Conservation (phyloP, 2,797 vertebrate species). For the Phalanger gymnotis region DNA sequence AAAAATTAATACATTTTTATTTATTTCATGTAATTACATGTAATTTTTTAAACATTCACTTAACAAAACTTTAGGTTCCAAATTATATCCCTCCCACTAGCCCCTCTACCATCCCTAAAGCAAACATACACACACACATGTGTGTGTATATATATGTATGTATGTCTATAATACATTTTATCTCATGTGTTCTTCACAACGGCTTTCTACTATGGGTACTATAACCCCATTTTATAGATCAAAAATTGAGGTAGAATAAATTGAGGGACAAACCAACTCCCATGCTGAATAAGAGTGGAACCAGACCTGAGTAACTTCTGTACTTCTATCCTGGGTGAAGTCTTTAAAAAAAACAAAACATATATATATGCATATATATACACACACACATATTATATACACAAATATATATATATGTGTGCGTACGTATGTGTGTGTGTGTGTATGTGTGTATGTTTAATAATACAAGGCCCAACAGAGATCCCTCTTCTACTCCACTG, state of each 20-base stretch:
- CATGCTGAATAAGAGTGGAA: neutral
- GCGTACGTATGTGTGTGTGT: no score
- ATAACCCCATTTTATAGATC: neutral
- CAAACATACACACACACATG: no score
- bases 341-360: neutral
- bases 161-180: no score
- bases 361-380: no score
- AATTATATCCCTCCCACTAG: neutral
- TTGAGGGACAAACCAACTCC: neutral
- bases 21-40: neutral
- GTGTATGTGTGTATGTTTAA: no score
- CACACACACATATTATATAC: no score
- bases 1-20: neutral
- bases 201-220: neutral
- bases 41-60: neutral
- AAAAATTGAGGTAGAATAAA: neutral
- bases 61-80: neutral
- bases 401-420: no score
- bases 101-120: neutral
- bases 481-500: neutral
- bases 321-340: no score
- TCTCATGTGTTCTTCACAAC: neutral
- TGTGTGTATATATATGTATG: no score
- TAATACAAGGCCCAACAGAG: neutral
- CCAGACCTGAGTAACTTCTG: neutral